Base-by-base conservation (phyloP, 1,140 invertebrate genomes). In the Cydia fagiglandana region DNA sequence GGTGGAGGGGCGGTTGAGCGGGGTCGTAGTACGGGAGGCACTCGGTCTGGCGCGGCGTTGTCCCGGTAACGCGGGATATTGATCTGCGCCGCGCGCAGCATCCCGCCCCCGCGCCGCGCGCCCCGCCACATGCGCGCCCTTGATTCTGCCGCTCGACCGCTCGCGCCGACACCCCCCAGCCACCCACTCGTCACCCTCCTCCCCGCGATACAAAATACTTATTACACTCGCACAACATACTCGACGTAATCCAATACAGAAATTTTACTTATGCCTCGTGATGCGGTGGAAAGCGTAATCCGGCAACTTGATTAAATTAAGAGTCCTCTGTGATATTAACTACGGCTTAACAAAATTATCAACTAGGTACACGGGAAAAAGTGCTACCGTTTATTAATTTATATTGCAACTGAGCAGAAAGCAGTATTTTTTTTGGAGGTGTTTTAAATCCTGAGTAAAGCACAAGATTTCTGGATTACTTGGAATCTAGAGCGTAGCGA, bases 201-300 rank as follows among this genome's bases (percentile, higher is more conserved):
- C 85, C 45, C 73, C 45, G 45, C 45, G 45, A 50, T 74, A 74
- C 53, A 50, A 88, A 89, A 89, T 92, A 91, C 89, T 90, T 92
- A 92, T 91, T 91, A 90, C 89, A 88, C 86, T 90, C 86, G 88
- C 89, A 90, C 88, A 88, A 90, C 88, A 90, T 87, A 89, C 90
- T 88, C 81, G 79, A 86, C 88, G 84, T 91, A 88, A 90, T 91
- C 88, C 86, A 81, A 91, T 92, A 85, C 85, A 91, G 85, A 92
- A 90, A 90, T 89, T 90, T 87, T 83, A 84, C 86, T 88, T 85
- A 85, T 85, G 79, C 78, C 83, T 82, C 66, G 66, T 38, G 66
- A 70, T 70, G 66, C 34, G 66, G 66, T 70, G 30, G 66, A 70
- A 70, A 70, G 66, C 66, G 66, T 70, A 70, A 70, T 70, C 66